phyloP scores from a whole-genome alignment of 2,888 invertebrate genomes.

The Drosophila recens region DNA sequence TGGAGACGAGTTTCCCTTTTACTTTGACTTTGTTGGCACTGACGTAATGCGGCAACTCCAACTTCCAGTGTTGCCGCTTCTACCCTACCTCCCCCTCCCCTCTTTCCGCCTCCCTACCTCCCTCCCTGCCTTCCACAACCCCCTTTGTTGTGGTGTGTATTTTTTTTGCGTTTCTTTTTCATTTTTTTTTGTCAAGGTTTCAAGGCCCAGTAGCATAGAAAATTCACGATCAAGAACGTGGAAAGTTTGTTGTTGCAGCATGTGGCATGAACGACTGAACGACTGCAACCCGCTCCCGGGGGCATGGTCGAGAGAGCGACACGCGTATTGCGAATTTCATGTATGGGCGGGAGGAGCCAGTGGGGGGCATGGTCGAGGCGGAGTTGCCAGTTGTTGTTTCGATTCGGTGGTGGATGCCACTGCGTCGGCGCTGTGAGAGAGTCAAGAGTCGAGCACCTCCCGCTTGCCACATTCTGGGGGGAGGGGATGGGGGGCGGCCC shows the following conservation, averaged over 20 bases:
- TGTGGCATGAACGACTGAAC: slow-evolving; percentile 30
- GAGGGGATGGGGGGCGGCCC: slow-evolving; percentile 33
- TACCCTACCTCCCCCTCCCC: not conserved
- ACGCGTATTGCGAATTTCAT: slow-evolving; percentile 63
- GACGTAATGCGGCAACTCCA: slow-evolving; percentile 79
- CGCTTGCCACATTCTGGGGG: slow-evolving; percentile 12
- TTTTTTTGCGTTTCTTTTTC: slow-evolving; percentile 1
- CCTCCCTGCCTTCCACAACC: no score
- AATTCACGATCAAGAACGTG: slow-evolving; percentile 84
- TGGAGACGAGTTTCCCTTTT: slow-evolving; percentile 78
- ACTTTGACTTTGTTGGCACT: slow-evolving; percentile 67
- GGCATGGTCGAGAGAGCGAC: slow-evolving; percentile 68
- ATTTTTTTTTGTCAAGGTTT: slow-evolving; percentile 65
- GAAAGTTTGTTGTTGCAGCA: slow-evolving; percentile 75
- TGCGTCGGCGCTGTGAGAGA: slow-evolving; percentile 74
- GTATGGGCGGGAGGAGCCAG: slow-evolving; percentile 17
- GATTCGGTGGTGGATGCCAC: slow-evolving; percentile 62
- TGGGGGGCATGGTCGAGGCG: slow-evolving; percentile 47
- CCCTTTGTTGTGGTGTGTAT: slow-evolving; percentile 28
- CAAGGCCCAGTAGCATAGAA: slow-evolving; percentile 85
- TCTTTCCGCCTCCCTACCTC: slow-evolving; percentile 1
- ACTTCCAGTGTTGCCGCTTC: slow-evolving; percentile 22
- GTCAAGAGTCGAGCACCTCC: slow-evolving; percentile 30
- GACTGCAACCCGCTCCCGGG: not conserved
- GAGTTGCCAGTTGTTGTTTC: slow-evolving; percentile 63